phyloP scores from a whole-genome alignment of 2,888 invertebrate species.

The Torymus tubicola region DNA sequence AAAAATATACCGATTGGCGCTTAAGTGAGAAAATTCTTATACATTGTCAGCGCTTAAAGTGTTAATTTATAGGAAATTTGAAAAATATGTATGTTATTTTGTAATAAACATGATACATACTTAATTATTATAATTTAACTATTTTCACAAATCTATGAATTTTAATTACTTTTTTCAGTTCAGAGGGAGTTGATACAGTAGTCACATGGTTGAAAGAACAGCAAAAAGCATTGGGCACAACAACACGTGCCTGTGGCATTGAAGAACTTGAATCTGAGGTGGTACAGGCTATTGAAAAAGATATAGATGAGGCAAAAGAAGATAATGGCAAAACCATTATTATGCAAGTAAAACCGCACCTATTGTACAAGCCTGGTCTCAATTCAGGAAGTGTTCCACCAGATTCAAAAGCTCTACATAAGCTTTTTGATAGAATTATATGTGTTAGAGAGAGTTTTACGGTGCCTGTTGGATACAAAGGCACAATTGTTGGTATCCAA shows the following conservation, averaged over 20 bases:
- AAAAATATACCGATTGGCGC: too few species aligned
- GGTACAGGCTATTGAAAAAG: constrained; percentile 78
- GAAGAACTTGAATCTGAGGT: constrained; percentile 84
- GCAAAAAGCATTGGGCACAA: constrained; percentile 78
- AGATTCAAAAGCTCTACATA: constrained; percentile 82
- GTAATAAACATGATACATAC: too few species aligned
- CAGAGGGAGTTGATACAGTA: constrained; percentile 78
- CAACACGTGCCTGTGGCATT: constrained; percentile 84
- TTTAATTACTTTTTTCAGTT: constrained; percentile 55
- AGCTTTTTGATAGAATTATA: constrained; percentile 90
- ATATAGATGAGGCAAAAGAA: constrained; percentile 73
- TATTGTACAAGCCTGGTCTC: constrained; percentile 82
- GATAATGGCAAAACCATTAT: constrained; percentile 78
- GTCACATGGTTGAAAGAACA: constrained; percentile 85
- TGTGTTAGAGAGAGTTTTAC: constrained; percentile 85
- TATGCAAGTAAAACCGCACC: constrained; percentile 88
- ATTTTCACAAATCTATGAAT: neutral
- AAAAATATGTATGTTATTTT: too few species aligned
- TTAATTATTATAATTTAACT: too few species aligned
- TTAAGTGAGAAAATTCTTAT: too few species aligned
- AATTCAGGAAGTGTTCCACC: constrained; percentile 81
- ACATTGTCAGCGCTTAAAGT: too few species aligned
- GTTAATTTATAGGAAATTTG: too few species aligned
- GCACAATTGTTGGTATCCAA: constrained; percentile 88
- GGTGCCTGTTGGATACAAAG: constrained; percentile 89